Evolutionary conservation across 2,888 invertebrate genomes (phyloP), one percentile per base, ranked within the genome.

Genomic region (Palloptera scutellata): DNA sequence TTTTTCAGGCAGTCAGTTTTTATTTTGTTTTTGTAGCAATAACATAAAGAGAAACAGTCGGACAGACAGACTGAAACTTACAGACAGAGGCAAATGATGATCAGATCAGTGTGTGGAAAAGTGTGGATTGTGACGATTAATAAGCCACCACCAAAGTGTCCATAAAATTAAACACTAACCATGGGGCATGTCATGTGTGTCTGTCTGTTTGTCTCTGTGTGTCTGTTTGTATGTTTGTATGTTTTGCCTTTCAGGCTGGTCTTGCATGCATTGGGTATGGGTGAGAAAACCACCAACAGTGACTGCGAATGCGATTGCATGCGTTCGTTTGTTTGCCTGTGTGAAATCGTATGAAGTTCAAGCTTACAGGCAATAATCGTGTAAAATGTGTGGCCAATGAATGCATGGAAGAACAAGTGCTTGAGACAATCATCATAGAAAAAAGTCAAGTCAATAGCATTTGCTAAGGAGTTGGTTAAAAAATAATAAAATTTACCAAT

Each of bases 81-180:
- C 30, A 30, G 30, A 30, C 30, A 30, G 30, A 48, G 13, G 15
- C 48, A 48, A 64, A 59, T 59, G 52, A 43, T 64, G 51, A 52
- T 64, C 42, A 59, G 15, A 30, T 30, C 30, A 30, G 30, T 6
- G 30, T 30, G 30, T 30, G 59, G 41, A 59, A 64, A 64, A 59
- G 52, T 64, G 59, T 53, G 59, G 41, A 52, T 20, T 64, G 58
- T 57, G 60, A 59, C 70, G 63, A 67, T 70, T 65, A 70, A 70
- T 70, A 65, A 67, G 67, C 65, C 70, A 67, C 55, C 67, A 67
- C 64, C 66, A 66, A 67, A 64, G 64, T 45, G 66, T 58, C 64
- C 69, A 67, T 67, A 64, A 67, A 64, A 69, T 63, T 30, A 30
- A 30, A 30, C 30, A 30, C 30, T 30, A 30, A 30, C 30, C 30